Evolutionary conservation across 1,140 invertebrate genomes (phyloP), one percentile per base, ranked within the genome.

Genomic region (Trachymyrmex cornetzi): DNA sequence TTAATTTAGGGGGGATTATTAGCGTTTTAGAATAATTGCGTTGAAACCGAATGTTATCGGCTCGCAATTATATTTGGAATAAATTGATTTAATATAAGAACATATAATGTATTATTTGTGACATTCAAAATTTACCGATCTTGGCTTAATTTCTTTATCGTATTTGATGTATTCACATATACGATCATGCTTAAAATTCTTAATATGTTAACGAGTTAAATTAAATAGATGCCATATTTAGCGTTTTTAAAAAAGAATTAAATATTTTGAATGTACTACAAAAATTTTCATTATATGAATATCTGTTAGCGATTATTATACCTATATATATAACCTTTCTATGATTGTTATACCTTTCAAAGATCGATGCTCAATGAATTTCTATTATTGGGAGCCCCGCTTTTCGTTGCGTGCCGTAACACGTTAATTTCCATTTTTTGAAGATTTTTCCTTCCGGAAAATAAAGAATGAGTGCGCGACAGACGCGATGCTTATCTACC

Each of bases 401-500:
- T 34, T 59, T 66, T 14, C 5, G 19, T 53, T 22, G 48, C n/a
- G 44, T 77, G 48, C n/a, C 50, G 50, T 38, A 59, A 59, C 34
- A 19, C 34, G 53, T 50, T 86, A 81, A 79, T 86, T 67, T 71
- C 57, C 63, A 67, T 63, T 84, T 84, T 81, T 74, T 44, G 14
- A 61, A 74, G 53, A 44, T 5, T 79, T 79, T 79, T 79, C 55
- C 38, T 57, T 14, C 61, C 19, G 57, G 63, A 48, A 61, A 80
- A 88, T 67, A 84, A 79, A 74, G 16, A 48, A 64, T 44, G 74
- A 53, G 64, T 34, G 30, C 57, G 30, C 61, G 86, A 87, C 80
- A 71, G 63, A 67, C 75, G 61, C 84, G 86, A 91, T 88, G 72
- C 77, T 90, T 91, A 91, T 91, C 88, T 79, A 34, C 11, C 53